A percentile compares a stretch with the other conserved stretches of the same genome.
phyloP scores from a whole-genome alignment of 2,113 vertebrate genomes.

The Anhinga rufa region DNA sequence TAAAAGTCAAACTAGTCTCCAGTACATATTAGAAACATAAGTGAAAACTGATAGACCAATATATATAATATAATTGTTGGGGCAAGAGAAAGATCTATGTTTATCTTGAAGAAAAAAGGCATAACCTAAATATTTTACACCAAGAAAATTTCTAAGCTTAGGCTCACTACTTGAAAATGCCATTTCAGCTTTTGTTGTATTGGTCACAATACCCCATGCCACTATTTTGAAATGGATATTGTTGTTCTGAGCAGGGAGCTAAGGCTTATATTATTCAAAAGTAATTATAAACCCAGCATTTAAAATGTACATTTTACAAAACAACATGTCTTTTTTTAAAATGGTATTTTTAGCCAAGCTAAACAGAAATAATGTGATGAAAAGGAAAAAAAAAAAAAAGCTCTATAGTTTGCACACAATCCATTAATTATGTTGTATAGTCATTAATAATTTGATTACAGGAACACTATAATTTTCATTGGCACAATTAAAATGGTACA shows the following conservation, averaged over 20 bases:
- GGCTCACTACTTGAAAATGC: background rate
- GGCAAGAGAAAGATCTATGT: background rate
- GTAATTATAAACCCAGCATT: background rate
- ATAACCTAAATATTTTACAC: background rate
- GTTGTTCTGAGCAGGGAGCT: background rate
- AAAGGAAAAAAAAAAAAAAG: background rate
- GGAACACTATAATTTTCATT: background rate
- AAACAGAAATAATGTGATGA: background rate
- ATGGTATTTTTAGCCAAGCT: background rate
- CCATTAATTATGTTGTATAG: background rate
- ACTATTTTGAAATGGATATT: background rate
- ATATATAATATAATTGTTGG: background rate
- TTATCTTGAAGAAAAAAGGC: background rate
- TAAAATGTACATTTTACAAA: background rate
- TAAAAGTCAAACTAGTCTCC: background rate
- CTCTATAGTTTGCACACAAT: background rate
- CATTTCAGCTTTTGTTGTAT: background rate
- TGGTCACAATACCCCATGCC: background rate
- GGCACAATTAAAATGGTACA: background rate
- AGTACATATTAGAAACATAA: background rate
- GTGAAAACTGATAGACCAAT: background rate
- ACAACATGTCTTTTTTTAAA: background rate
- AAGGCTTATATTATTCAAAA: background rate
- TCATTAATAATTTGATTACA: constrained; percentile 10
- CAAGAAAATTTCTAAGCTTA: background rate